Base-by-base conservation (phyloP, 2,113 vertebrate species). In the Xyrauchen texanus region DNA sequence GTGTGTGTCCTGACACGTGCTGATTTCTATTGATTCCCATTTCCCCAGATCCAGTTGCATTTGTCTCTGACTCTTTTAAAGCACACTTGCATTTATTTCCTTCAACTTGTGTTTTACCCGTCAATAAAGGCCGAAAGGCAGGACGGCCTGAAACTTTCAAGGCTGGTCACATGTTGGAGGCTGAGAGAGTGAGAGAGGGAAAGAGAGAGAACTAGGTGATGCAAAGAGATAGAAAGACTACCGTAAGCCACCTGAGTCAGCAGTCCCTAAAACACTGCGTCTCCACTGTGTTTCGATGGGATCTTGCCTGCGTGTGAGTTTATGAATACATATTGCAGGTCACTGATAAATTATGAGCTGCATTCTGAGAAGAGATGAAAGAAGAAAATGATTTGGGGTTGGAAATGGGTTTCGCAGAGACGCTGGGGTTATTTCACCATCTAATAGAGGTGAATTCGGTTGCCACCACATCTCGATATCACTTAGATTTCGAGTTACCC, bases 301-400 rank as follows among this genome's bases (percentile, higher is more conserved):
- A 68, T 80, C 62, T 69, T 67, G 68, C 60, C 49, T 51, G 4
- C 63, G 81, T 70, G 78, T 49, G 84, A 77, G 67, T 76, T 6
- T 82, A 68, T 80, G 78, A 86, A 82, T 80, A 75, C 75, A 73
- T 79, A 79, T 76, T 49, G 70, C 16, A 82, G 72, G 70, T 85
- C 79, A 83, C 5, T 83, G 84, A 84, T 85, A 68, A 87, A 86
- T 84, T 82, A 75, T 9, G 81, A 64, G 60, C 21, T 7, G 45
- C 45, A 47, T 49, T 80, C 64, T 74, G 49, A 66, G 70, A 44
- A 52, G 16, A 71, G 61, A 68, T 81, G 12, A 85, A 81, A 72
- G 70, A 63, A 69, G 45, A 85, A 85, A 87, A 51, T 84, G 77
- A 80, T 80, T 89, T 85, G 87, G 82, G 83, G 52, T 66, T 75